Conservation (phyloP, 2,113 vertebrate species). For the Grus americana region DNA sequence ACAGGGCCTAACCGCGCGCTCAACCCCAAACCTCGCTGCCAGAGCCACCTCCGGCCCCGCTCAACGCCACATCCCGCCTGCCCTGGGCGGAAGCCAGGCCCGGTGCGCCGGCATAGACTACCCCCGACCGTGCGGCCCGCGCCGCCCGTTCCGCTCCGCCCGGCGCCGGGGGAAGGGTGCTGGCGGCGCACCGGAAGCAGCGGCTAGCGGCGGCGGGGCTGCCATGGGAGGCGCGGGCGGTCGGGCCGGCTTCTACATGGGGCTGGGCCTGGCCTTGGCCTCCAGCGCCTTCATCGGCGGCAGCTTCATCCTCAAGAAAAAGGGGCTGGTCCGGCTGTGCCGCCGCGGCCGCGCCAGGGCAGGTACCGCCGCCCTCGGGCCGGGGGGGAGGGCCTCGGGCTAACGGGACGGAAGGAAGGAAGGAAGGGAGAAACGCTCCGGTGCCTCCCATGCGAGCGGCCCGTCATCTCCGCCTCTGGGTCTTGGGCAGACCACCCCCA, state of each 20-base stretch:
- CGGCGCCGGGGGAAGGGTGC: background rate
- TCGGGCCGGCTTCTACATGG: constrained; percentile 74
- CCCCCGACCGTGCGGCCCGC: no score
- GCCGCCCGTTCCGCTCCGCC: background rate
- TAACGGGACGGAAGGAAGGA: no score
- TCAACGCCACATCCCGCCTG: no score
- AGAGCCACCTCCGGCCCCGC: no score
- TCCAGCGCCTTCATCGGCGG: constrained; percentile 82
- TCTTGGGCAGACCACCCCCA: background rate
- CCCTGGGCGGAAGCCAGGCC: background rate
- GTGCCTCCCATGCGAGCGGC: background rate
- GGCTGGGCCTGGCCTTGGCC: constrained; percentile 76
- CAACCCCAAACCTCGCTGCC: no score
- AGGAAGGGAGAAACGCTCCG: no score
- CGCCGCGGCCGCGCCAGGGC: constrained; percentile 77
- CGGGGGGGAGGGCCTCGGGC: background rate
- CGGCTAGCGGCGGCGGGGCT: background rate
- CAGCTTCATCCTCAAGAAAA: constrained; percentile 87
- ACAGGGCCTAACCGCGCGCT: background rate
- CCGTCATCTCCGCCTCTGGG: background rate
- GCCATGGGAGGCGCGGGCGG: background rate
- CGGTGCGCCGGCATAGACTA: accelerated
- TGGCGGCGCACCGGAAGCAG: background rate
- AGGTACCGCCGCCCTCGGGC: constrained; percentile 69
- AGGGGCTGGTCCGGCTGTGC: constrained; percentile 80